phyloP scores from a whole-genome alignment of 2,113 vertebrate genomes.

The Nothoprocta pentlandii region DNA sequence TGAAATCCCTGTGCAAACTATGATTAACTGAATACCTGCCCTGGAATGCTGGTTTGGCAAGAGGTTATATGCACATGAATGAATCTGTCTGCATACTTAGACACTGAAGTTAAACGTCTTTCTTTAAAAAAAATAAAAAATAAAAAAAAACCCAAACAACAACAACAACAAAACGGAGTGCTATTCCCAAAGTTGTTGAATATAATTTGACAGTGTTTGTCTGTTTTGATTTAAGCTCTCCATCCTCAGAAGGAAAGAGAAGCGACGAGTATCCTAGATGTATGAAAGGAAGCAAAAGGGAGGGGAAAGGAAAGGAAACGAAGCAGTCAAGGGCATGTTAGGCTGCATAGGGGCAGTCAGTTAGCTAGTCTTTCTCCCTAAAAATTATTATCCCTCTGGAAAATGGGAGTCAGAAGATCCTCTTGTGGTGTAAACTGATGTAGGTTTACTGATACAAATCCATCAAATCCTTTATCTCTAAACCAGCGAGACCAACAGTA shows the following conservation, averaged over 20 bases:
- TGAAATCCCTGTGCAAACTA: conserved; percentile 76
- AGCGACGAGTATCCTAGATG: neutral
- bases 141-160: neutral
- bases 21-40: conserved; percentile 84
- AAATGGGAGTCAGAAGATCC: neutral
- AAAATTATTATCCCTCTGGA: neutral
- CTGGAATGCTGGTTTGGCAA: conserved; percentile 86
- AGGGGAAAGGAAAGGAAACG: neutral
- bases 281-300: neutral
- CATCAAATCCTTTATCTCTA: neutral
- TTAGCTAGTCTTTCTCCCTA: neutral
- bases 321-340: neutral
- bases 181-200: neutral
- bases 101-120: conserved; percentile 59
- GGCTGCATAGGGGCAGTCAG: neutral
- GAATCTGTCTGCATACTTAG: conserved; percentile 73
- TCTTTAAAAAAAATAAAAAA: neutral
- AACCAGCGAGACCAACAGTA: neutral
- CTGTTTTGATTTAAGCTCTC: neutral
- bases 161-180: neutral
- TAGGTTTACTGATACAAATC: neutral
- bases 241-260: neutral
- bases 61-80: conserved; percentile 62
- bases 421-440: neutral
- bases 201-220: neutral